Percentiles rank a stretch among this genome's conserved stretches.
Evolutionary conservation across 1,140 invertebrate genomes (phyloP).

Genomic region (Drosophila teissieri): DNA sequence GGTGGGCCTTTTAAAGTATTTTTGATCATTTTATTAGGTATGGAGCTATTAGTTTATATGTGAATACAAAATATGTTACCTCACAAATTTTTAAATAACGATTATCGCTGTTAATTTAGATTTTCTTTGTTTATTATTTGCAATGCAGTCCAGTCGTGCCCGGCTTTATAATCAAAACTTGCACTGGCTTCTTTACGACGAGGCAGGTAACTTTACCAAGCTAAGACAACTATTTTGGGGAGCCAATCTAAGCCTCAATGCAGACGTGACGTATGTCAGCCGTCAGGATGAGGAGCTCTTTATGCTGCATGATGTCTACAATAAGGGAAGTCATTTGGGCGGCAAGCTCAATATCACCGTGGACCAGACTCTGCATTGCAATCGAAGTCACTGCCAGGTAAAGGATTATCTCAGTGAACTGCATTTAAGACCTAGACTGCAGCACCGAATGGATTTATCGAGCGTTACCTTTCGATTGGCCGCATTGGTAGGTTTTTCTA

Average conservation of each 20-base stretch:
- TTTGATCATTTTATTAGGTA: neutral
- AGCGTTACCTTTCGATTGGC: slow-evolving; percentile 68
- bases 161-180: slow-evolving; percentile 56
- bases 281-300: slow-evolving; percentile 21
- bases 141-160: slow-evolving; percentile 56
- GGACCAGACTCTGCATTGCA: slow-evolving; percentile 66
- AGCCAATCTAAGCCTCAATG: slow-evolving; percentile 69
- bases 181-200: slow-evolving; percentile 73
- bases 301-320: slow-evolving; percentile 74
- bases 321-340: slow-evolving; percentile 70
- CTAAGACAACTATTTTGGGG: slow-evolving; percentile 36
- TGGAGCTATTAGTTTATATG: no score
- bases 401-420: slow-evolving; percentile 59
- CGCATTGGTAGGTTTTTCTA: slow-evolving; percentile 47
- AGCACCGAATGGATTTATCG: slow-evolving; percentile 62
- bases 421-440: slow-evolving; percentile 41
- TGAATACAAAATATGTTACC: no score
- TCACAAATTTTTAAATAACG: no score
- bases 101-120: neutral
- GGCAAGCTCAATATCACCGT: slow-evolving; percentile 71
- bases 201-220: slow-evolving; percentile 35
- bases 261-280: slow-evolving; percentile 58
- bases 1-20: slow-evolving; percentile 19
- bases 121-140: neutral
- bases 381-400: slow-evolving; percentile 34